Conservation (phyloP, 2,113 vertebrate species). For the Leptosomus discolor region DNA sequence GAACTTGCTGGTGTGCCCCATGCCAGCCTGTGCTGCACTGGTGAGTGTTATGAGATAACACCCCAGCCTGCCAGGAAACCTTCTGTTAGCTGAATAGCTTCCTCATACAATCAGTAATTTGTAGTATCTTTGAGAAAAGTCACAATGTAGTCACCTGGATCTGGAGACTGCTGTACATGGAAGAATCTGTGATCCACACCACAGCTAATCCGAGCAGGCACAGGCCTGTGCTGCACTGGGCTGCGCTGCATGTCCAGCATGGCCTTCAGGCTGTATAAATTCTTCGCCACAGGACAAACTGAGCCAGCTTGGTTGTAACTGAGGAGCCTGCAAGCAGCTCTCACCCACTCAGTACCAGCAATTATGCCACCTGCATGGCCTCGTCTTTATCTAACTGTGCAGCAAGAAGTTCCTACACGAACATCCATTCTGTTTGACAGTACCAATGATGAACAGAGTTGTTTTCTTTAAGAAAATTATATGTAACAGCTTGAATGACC, state of each 20-base stretch:
- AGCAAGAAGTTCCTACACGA: not conserved
- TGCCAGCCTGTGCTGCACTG: not conserved
- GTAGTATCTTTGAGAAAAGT: not conserved
- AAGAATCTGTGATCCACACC: not conserved
- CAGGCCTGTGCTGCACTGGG: not conserved
- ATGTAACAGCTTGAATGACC: not conserved
- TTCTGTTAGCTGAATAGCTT: not conserved
- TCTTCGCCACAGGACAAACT: not conserved
- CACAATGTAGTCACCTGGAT: not conserved
- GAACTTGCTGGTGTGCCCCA: rapidly evolving
- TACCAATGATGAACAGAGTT: not conserved
- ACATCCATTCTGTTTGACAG: not conserved
- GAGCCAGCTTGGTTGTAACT: not conserved
- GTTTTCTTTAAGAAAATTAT: not conserved
- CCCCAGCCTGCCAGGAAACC: not conserved
- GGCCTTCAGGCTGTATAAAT: not conserved
- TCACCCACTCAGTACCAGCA: not conserved
- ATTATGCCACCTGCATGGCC: not conserved
- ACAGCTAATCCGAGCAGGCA: not conserved
- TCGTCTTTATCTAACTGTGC: not conserved
- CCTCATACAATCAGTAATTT: not conserved
- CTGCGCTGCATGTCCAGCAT: rapidly evolving
- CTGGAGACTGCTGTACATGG: not conserved
- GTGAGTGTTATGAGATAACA: not conserved
- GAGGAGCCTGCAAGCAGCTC: not conserved